A percentile compares a stretch with the other conserved stretches of the same genome.
phyloP scores from a whole-genome alignment of 2,888 invertebrate genomes.

The Mycalesis mineus region DNA sequence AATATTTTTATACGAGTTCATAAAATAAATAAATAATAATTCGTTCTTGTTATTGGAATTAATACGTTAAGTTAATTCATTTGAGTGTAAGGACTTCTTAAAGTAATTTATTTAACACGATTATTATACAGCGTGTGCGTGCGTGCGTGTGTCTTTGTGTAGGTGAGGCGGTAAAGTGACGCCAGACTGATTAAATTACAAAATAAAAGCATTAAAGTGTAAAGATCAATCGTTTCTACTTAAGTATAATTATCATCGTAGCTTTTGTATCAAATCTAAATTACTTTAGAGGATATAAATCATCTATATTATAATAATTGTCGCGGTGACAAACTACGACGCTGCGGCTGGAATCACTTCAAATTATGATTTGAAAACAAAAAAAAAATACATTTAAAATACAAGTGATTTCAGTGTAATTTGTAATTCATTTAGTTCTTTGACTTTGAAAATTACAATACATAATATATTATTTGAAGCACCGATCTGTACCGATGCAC shows the following conservation, averaged over 20 bases:
- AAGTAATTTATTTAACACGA: background rate
- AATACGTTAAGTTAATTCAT: too few species aligned
- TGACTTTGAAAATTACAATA: too few species aligned
- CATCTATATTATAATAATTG: slow-evolving; percentile 33
- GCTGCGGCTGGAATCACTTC: background rate
- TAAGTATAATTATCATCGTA: slow-evolving; percentile 22
- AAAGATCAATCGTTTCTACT: slow-evolving; percentile 14
- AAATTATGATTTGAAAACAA: background rate
- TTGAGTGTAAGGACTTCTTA: background rate
- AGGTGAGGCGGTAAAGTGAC: slow-evolving; percentile 4
- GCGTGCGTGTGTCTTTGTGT: background rate
- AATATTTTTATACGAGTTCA: too few species aligned
- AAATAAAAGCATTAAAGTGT: slow-evolving; percentile 5
- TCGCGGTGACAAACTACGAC: background rate
- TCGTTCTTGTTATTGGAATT: too few species aligned
- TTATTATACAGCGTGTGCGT: background rate
- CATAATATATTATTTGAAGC: too few species aligned
- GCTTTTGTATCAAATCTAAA: slow-evolving; percentile 55
- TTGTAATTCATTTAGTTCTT: too few species aligned
- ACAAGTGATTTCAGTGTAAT: too few species aligned
- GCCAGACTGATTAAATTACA: slow-evolving; percentile 8
- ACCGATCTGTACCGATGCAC: too few species aligned
- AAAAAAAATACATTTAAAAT: too few species aligned
- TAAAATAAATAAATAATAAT: too few species aligned
- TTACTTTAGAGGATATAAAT: slow-evolving; percentile 40